These are phyloP conservation scores for Drosophila ogumai DNA, from an alignment of 1,140 invertebrate species.

Conservation along the genomic window DNA sequence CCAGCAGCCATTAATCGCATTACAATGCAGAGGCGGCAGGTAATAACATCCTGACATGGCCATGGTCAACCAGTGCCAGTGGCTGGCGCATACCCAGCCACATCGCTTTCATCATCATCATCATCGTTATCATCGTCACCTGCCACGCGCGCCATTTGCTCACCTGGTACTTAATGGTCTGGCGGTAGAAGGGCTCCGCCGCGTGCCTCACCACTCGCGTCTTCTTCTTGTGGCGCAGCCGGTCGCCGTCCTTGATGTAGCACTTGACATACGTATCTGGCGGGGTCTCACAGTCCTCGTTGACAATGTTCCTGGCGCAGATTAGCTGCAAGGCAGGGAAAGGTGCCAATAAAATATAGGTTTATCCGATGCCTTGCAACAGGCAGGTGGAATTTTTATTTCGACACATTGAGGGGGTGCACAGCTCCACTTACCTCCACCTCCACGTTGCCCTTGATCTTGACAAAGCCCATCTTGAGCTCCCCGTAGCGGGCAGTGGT, in stretches of 20 bases:
- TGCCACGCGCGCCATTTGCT: constrained; percentile 44
- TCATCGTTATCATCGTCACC: constrained; percentile 39
- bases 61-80: constrained; percentile 9
- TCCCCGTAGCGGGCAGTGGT: constrained; percentile 90
- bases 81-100: constrained; percentile 12
- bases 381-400: constrained; percentile 1
- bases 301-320: constrained; percentile 85
- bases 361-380: neutral
- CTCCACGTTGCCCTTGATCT: constrained; percentile 96
- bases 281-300: constrained; percentile 85
- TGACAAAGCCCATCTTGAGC: constrained; percentile 93
- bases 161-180: constrained; percentile 94
- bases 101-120: neutral
- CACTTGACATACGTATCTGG: constrained; percentile 97
- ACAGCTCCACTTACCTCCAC: constrained; percentile 89
- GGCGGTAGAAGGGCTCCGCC: constrained; percentile 92
- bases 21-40: constrained; percentile 47
- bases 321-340: constrained; percentile 70
- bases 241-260: constrained; percentile 94
- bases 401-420: neutral
- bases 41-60: constrained; percentile 37
- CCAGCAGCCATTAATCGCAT: constrained; percentile 65
- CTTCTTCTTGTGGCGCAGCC: constrained; percentile 95
- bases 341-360: constrained; percentile 18
- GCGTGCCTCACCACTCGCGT: constrained; percentile 92